These are phyloP conservation scores for Eulemur rubriventer DNA, from an alignment of 2,797 vertebrate genomes.

Conservation along the genomic window DNA sequence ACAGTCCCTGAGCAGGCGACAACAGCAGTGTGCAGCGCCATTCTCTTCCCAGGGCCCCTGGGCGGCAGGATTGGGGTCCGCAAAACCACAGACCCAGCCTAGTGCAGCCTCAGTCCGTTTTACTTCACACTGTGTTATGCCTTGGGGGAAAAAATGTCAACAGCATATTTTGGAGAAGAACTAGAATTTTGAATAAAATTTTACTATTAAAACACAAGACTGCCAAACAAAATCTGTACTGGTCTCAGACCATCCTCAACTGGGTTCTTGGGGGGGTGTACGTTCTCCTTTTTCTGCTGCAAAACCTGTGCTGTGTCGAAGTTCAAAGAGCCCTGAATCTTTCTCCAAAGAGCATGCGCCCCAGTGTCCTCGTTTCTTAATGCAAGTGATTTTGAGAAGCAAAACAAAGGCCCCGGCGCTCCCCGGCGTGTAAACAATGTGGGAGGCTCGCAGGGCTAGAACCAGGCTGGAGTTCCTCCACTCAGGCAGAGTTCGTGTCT, in stretches of 20 bases:
- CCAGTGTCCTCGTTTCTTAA: not conserved
- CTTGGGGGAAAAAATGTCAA: not conserved
- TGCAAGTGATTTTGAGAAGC: not conserved
- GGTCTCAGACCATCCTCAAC: not conserved
- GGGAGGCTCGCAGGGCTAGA: not conserved
- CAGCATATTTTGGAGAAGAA: not conserved
- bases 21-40: fast-evolving
- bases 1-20: not conserved
- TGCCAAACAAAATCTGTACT: not conserved
- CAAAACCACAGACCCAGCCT: too few species aligned
- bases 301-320: not conserved
- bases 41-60: not conserved
- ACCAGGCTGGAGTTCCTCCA: not conserved
- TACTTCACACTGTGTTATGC: fast-evolving
- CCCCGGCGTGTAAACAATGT: not conserved
- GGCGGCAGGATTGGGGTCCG: fast-evolving
- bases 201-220: not conserved
- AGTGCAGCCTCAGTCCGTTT: fast-evolving
- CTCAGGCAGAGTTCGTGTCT: not conserved
- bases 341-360: not conserved
- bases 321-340: not conserved
- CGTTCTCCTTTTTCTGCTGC: not conserved
- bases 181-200: not conserved
- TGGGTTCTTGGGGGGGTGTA: not conserved
- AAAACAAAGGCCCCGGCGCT: not conserved